Evolutionary conservation across 1,140 invertebrate genomes (phyloP), one percentile per base, ranked within the genome.

Genomic region (Saccostrea cuccullata): DNA sequence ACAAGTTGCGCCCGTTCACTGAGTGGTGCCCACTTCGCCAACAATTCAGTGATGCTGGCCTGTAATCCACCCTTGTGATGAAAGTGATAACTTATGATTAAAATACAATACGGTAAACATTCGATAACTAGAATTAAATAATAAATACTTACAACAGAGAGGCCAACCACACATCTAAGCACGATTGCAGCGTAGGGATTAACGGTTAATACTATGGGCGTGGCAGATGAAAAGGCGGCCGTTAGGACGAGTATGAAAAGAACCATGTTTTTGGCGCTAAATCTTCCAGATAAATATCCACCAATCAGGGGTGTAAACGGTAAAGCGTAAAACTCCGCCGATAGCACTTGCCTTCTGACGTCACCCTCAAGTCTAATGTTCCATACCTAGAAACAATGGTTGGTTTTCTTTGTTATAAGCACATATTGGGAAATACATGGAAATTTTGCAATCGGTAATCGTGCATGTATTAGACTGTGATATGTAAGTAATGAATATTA

Each of bases 321-420:
- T 92, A 97, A 97, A 0, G 97, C 97, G 95, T 97, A 97, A 91
- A 98, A 98, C 95, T 98, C 98, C 0, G 97, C 97, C 91, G 97
- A 97, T 30, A 98, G 94, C 26, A 98, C 96, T 20, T 97, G 94
- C 1, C 97, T 97, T 95, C 97, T 97, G 20, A 96, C 96, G 92
- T 96, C 96, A 0, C 96, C 96, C 91, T 97, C 96, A 97, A 97
- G 98, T 8, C 26, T 26, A 13, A 87, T 64, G 73, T 58, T 86
- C 97, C 96, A 85, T 58, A 60, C 82, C 86, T 87, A n/a, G 13
- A n/a, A 64, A 64, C 47, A 47, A 47, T 47, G 9, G 47, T 47
- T 47, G 9, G 0, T 47, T 6, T 47, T 47, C 47, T 47, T 47
- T 47, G 47, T 47, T 9, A 47, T 47, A 8, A 47, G 47, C 5